Base-by-base conservation (phyloP, 2,888 invertebrate genomes). In the Axea sp. region DNA sequence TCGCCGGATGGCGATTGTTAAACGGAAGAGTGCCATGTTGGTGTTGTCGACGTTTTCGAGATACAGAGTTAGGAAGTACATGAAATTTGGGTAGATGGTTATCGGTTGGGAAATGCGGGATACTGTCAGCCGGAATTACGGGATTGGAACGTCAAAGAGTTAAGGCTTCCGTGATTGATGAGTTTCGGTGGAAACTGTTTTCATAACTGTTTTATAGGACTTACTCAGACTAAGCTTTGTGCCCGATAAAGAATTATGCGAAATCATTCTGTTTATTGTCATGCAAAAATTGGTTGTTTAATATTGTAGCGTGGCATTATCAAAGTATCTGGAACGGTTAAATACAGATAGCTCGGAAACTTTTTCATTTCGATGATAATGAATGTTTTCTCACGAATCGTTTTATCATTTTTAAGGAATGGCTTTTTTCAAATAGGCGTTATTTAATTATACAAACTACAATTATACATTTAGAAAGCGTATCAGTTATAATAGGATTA, bases 61-160 rank as follows among this genome's bases (percentile, higher is more conserved):
- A 31, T 45, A 35, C 2, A 26, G 49, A 57, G 57, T 26, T 28
- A n/a, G 53, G 33, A 43, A 67, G 51, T 68, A 51, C 59, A 68
- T 59, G 68, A 68, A 49, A 68, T 59, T 68, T 68, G 57, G 59
- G 49, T 49, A 59, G 68, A 68, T 59, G n/a, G 41, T 35, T 49
- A 68, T 68, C 68, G 11, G 49, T 12, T 6, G 59, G 51, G 9
- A 49, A 68, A 68, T 22, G 57, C 31, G 8, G 15, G 33, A 14
- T 28, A 59, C 41, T 57, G 67, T 57, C 67, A 49, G 33, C 31
- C 19, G 41, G 57, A 57, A 67, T 67, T 67, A 67, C 57, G 49
- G 41, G 47, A 57, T 57, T 67, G 57, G 49, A 49, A 57, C 57
- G 57, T 67, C 67, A 57, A 67, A 57, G 57, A 67, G 67, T 67